These are phyloP conservation scores for Mercenaria mercenaria DNA, from an alignment of 1,140 invertebrate genomes.

Conservation along the genomic window DNA sequence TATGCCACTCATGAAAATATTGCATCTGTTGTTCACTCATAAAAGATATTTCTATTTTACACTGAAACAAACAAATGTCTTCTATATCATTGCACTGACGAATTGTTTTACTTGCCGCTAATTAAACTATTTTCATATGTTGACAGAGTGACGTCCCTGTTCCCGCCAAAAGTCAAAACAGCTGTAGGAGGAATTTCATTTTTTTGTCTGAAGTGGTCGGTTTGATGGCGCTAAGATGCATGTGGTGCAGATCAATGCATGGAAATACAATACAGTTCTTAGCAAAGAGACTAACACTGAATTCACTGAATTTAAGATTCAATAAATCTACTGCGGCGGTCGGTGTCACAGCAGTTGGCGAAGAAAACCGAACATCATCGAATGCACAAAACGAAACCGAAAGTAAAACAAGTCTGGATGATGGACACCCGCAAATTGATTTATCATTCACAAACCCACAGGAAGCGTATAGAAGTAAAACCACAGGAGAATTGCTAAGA, in stretches of 20 bases:
- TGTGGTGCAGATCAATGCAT: not conserved
- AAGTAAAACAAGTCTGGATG: not conserved
- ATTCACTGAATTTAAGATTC: not conserved
- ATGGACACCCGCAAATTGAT: slow-evolving; percentile 87
- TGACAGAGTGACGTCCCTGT: slow-evolving; percentile 13
- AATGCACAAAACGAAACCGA: not conserved
- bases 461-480: slow-evolving; percentile 92
- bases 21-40: too few species aligned
- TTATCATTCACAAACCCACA: slow-evolving; percentile 90
- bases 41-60: too few species aligned
- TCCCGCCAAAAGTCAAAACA: not conserved
- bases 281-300: not conserved
- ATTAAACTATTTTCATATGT: too few species aligned
- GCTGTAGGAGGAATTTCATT: too few species aligned
- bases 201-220: not conserved
- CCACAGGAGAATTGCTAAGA: slow-evolving; percentile 95
- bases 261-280: not conserved
- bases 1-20: too few species aligned
- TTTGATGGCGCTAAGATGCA: slow-evolving; percentile 19
- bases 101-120: too few species aligned
- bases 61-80: too few species aligned
- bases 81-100: too few species aligned
- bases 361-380: not conserved
- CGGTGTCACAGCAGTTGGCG: not conserved
- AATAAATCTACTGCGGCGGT: slow-evolving; percentile 4